Conservation (phyloP, 30 jellyfish, hydroid and myxozoan species). For the Aurelia aurita region DNA sequence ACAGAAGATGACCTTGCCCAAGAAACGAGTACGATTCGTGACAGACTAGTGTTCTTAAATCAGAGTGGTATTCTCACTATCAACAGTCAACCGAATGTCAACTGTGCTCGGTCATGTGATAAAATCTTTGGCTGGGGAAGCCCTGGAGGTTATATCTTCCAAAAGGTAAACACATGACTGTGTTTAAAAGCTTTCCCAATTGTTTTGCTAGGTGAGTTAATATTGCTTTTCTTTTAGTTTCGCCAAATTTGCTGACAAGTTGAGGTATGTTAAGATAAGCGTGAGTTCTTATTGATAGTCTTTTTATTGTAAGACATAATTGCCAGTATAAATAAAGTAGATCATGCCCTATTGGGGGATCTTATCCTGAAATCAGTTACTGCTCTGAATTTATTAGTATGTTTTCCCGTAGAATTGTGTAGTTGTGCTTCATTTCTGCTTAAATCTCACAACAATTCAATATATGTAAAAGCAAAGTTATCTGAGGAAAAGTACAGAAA, state of each 20-base stretch:
- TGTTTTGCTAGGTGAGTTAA: slow-evolving; percentile 41
- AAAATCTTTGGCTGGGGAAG: slow-evolving; percentile 93
- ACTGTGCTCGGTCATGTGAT: slow-evolving; percentile 81
- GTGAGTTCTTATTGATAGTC: no score
- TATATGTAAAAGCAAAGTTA: no score
- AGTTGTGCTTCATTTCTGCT: no score
- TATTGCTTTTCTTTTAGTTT: slow-evolving; percentile 11
- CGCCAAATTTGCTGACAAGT: slow-evolving; percentile 30
- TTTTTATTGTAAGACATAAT: no score
- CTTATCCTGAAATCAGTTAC: no score
- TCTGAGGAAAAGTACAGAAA: no score
- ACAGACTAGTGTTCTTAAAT: slow-evolving; percentile 60
- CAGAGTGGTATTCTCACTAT: slow-evolving; percentile 84
- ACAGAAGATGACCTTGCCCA: slow-evolving; percentile 86
- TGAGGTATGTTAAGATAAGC: neutral
- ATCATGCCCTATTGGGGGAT: no score
- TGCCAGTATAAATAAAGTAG: no score
- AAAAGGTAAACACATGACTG: slow-evolving; percentile 74
- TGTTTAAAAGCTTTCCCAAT: slow-evolving; percentile 29
- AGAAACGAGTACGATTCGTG: slow-evolving; percentile 82
- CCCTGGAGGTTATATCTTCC: slow-evolving; percentile 96
- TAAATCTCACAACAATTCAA: no score
- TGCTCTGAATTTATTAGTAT: no score
- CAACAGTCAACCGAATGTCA: slow-evolving; percentile 93
- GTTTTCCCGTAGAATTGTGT: no score